Evolutionary conservation across 2,888 invertebrate genomes (phyloP).

Genomic region (Neuroscelio doddi): DNA sequence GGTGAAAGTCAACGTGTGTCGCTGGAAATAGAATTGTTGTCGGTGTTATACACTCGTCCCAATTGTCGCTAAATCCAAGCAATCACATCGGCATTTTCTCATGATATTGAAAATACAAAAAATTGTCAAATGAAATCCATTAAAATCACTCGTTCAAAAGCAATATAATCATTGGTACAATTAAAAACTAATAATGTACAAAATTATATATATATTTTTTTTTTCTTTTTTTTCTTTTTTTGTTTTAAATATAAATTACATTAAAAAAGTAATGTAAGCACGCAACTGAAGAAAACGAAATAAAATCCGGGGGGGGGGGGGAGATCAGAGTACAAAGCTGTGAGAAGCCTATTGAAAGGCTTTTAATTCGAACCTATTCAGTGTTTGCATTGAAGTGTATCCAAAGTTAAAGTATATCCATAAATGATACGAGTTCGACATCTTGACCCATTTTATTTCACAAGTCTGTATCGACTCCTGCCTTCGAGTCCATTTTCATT

Average conservation of each 20-base stretch:
- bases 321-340: background rate
- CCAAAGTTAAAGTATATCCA: slow-evolving; percentile 2
- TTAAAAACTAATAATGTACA: too few species aligned
- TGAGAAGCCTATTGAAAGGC: background rate
- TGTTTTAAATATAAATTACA: too few species aligned
- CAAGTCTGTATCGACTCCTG: background rate
- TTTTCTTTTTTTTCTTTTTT: too few species aligned
- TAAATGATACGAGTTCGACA: slow-evolving; percentile 1
- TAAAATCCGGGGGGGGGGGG: background rate
- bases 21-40: slow-evolving; percentile 41
- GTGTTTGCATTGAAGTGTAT: background rate
- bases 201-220: too few species aligned
- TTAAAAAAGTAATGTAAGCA: too few species aligned
- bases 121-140: too few species aligned
- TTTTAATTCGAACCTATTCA: slow-evolving; percentile 1
- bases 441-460: slow-evolving; percentile 10
- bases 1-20: slow-evolving; percentile 40
- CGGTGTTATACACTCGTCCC: slow-evolving; percentile 31
- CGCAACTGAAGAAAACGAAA: too few species aligned
- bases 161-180: too few species aligned
- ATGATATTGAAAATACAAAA: too few species aligned
- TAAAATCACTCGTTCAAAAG: too few species aligned
- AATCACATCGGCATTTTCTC: too few species aligned
- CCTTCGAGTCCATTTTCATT: background rate
- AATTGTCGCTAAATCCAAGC: slow-evolving; percentile 29